phyloP scores from a whole-genome alignment of 2,797 vertebrate genomes.

The Platalea minor region DNA sequence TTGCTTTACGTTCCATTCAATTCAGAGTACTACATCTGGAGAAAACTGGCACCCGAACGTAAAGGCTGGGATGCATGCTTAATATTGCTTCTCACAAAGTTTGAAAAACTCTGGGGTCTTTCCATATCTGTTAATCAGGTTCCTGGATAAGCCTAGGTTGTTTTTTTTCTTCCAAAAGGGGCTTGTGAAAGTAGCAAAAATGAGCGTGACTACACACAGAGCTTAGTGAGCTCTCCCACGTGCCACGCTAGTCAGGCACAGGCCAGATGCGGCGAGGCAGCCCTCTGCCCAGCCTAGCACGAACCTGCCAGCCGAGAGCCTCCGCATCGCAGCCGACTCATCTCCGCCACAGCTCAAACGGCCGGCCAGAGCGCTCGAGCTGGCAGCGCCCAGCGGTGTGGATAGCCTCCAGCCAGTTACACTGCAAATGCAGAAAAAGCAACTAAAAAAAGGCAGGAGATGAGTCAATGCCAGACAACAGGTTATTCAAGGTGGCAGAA shows the following conservation, averaged over 20 bases:
- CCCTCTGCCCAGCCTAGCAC: not conserved
- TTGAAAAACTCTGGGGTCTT: not conserved
- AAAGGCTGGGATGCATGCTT: not conserved
- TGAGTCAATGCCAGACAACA: not conserved
- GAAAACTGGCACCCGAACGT: not conserved
- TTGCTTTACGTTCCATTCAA: not conserved
- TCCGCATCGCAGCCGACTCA: accelerated
- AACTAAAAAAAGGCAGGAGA: not conserved
- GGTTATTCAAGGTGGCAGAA: not conserved
- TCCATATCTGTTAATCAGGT: not conserved
- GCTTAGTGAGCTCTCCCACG: accelerated
- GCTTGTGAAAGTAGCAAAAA: not conserved
- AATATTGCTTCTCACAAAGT: not conserved
- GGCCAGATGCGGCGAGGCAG: accelerated
- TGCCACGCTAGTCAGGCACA: not conserved
- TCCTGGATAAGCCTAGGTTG: not conserved
- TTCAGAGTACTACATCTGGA: not conserved
- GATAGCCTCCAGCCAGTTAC: not conserved
- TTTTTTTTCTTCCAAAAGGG: too few species aligned
- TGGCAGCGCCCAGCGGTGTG: not conserved
- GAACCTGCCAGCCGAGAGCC: accelerated
- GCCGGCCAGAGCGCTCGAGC: not conserved
- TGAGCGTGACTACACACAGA: accelerated
- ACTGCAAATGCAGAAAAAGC: not conserved
- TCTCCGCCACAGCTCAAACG: not conserved